Evolutionary conservation across 1,140 invertebrate genomes (phyloP), one percentile per base, ranked within the genome.

Genomic region (Cydia fagiglandana): DNA sequence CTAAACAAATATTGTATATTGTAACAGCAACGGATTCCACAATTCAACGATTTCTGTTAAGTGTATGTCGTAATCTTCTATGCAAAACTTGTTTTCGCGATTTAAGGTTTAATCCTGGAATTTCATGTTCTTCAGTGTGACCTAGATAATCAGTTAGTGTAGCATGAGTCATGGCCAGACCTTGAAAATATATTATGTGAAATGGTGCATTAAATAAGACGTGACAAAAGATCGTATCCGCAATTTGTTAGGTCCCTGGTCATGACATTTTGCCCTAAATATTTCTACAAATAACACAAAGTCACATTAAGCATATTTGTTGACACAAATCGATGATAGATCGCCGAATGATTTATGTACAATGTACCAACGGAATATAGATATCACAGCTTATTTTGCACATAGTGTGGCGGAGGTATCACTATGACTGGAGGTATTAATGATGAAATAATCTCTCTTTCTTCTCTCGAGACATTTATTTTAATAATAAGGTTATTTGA

Each of bases 261-360:
- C 53, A 61, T 61, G 56, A 61, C 17, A 61, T 24, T 61, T 61
- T 61, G 56, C 56, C 56, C 17, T 24, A 12, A 61, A 12, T 20
- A 61, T 24, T 61, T 61, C 56, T n/a, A 61, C 56, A 61, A 24
- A 61, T 61, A 61, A 61, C 56, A 17, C 56, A 61, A 61, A 20
- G 56, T 61, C 56, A 61, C 20, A 61, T 61, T 61, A 17, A 24
- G 56, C 56, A 61, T 24, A 20, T 61, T 61, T 61, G 56, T 61
- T 24, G 56, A 24, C 56, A 24, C 15, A 56, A 56, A 17, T 56
- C 7, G n/a, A 56, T 9, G 2, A 7, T 56, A 56, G 20, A 61
- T 61, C 17, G 56, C 56, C 5, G 17, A 17, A 61, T 24, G 56
- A 24, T 61, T 61, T 61, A 61, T 20, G 53, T 20, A 61, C 15